These are phyloP conservation scores for Aphelenchoides besseyi DNA, from an alignment of 1,140 invertebrate genomes.

Conservation along the genomic window DNA sequence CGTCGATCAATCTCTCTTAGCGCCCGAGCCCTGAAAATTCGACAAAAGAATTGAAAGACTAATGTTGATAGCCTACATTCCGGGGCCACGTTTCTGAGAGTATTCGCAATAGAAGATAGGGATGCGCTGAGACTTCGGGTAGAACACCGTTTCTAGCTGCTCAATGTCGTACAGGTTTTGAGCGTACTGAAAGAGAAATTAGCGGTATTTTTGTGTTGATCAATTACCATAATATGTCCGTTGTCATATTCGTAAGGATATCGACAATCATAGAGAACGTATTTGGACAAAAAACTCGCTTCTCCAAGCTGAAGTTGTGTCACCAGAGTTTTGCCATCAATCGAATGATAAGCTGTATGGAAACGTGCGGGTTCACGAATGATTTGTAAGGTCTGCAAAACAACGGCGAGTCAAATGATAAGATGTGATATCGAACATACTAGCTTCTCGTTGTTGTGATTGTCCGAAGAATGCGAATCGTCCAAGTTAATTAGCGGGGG, in stretches of 20 bases:
- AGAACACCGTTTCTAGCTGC: conserved; percentile 38
- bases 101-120: conserved; percentile 98
- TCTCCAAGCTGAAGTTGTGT: neutral
- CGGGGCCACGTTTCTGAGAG: conserved; percentile 87
- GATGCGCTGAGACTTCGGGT: conserved; percentile 68
- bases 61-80: conserved; percentile 72
- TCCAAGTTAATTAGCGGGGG: neutral
- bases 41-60: neutral
- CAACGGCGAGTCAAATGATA: too few species aligned
- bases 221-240: conserved; percentile 76
- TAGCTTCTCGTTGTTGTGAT: neutral
- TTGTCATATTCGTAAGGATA: conserved; percentile 96
- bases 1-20: conserved; percentile 79
- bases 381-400: neutral
- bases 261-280: conserved; percentile 68
- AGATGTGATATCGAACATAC: too few species aligned
- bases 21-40: conserved; percentile 72
- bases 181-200: conserved; percentile 27
- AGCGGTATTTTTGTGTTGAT: too few species aligned
- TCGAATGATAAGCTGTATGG: neutral
- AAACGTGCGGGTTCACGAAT: neutral
- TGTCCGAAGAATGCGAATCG: neutral
- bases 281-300: conserved; percentile 36
- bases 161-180: conserved; percentile 39
- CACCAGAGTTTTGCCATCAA: neutral